These are phyloP conservation scores for Cinara cedri DNA, from an alignment of 2,888 invertebrate genomes.

Conservation along the genomic window DNA sequence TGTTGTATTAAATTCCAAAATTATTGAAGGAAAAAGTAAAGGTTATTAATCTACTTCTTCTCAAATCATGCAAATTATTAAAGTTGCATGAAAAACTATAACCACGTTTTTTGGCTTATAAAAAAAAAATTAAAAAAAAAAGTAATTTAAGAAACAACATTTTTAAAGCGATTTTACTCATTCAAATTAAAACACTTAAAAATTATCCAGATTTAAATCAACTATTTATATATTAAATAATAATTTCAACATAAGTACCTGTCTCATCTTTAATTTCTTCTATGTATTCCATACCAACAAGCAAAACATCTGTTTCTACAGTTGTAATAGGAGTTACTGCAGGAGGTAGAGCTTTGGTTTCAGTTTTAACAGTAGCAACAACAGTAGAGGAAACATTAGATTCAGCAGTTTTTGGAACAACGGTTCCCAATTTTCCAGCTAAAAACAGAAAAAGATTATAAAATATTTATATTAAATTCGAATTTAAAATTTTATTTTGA, in stretches of 20 bases:
- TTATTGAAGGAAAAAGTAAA: no score
- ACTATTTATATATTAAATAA: no score
- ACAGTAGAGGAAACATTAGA: conserved; percentile 14
- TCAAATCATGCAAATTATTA: no score
- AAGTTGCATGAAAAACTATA: no score
- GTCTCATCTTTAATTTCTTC: conserved; percentile 95
- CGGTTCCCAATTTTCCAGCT: conserved; percentile 51
- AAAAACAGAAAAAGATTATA: neutral
- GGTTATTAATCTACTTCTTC: no score
- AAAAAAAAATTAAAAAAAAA: no score
- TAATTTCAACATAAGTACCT: conserved; percentile 67
- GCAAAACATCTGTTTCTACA: conserved; percentile 81
- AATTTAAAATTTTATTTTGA: neutral
- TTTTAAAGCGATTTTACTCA: no score
- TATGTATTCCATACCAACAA: conserved; percentile 95
- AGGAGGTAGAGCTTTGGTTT: conserved; percentile 36
- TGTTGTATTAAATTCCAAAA: no score
- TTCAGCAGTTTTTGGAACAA: conserved; percentile 28
- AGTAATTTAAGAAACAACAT: no score
- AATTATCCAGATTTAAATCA: no score
- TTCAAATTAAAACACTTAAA: no score
- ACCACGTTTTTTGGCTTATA: no score
- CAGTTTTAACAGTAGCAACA: conserved; percentile 31
- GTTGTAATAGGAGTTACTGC: conserved; percentile 24
- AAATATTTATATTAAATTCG: neutral